Percentiles rank a stretch among this genome's conserved stretches.
These are phyloP conservation scores for Sorex maritimensis DNA, from an alignment of 2,797 vertebrate genomes.

Conservation along the genomic window DNA sequence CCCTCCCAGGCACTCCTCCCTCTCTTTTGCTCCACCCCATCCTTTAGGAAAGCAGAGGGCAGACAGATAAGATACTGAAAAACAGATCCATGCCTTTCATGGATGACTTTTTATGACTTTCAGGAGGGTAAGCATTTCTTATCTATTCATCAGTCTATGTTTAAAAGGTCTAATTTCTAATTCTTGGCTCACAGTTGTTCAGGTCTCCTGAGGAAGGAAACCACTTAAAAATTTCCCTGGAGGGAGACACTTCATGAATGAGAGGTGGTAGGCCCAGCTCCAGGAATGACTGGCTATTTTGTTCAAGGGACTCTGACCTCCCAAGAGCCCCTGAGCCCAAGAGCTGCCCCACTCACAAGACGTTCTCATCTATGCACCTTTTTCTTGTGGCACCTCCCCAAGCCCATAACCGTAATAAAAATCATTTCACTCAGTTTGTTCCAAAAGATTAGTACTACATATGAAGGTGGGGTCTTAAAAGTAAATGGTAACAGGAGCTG, in stretches of 20 bases:
- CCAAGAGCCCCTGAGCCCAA: not conserved
- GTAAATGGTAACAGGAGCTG: not conserved
- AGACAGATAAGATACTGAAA: conserved; percentile 45
- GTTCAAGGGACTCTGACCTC: conserved; percentile 63
- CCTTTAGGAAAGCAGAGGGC: not conserved
- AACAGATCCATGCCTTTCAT: conserved; percentile 19
- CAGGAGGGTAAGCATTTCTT: conserved; percentile 64
- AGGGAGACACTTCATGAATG: conserved; percentile 45
- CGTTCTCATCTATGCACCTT: not conserved
- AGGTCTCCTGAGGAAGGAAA: conserved; percentile 49
- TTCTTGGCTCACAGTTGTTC: conserved; percentile 68
- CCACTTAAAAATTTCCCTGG: conserved; percentile 73
- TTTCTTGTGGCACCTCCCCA: not conserved
- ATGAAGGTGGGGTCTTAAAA: not conserved
- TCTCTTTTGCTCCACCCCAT: not conserved
- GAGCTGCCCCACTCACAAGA: not conserved
- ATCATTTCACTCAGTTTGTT: not conserved
- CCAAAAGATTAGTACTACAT: conserved; percentile 28
- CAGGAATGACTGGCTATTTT: not conserved
- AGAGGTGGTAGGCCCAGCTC: conserved; percentile 40
- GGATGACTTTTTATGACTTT: not conserved
- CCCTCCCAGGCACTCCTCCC: not conserved
- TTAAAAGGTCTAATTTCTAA: conserved; percentile 74
- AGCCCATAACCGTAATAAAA: not conserved
- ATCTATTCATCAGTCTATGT: conserved; percentile 70